phyloP scores from a whole-genome alignment of 2,113 vertebrate species.

The Poecile atricapillus region DNA sequence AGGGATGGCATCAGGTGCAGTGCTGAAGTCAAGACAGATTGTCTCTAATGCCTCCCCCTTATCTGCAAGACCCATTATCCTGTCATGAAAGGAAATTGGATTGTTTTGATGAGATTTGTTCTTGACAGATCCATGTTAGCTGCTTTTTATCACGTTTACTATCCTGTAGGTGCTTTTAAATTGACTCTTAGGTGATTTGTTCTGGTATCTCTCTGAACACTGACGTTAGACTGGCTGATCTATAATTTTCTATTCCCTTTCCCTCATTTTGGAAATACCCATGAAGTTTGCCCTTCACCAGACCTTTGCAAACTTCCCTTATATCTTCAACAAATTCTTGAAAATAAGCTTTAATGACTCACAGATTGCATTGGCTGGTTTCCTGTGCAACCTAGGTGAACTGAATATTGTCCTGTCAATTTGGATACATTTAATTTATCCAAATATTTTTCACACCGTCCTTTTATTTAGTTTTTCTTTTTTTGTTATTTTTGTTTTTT shows the following conservation, averaged over 20 bases:
- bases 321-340: neutral
- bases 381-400: neutral
- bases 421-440: neutral
- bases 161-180: conserved; percentile 20
- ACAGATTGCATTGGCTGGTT: neutral
- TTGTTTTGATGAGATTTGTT: conserved; percentile 36
- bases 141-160: conserved; percentile 40
- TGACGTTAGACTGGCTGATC: neutral
- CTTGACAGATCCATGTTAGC: conserved; percentile 14
- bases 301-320: neutral
- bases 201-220: neutral
- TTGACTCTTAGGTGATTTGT: conserved; percentile 1
- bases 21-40: neutral
- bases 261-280: neutral
- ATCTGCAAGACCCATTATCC: neutral
- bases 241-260: neutral
- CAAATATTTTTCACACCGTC: neutral
- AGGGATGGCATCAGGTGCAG: neutral
- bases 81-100: neutral
- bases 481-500: too few relatives aligned
- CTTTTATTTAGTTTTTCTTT: too few relatives aligned
- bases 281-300: neutral
- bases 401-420: neutral
- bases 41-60: neutral
- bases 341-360: neutral